Evolutionary conservation across 2,888 invertebrate genomes (phyloP).

Genomic region (Diarsia dahlii): DNA sequence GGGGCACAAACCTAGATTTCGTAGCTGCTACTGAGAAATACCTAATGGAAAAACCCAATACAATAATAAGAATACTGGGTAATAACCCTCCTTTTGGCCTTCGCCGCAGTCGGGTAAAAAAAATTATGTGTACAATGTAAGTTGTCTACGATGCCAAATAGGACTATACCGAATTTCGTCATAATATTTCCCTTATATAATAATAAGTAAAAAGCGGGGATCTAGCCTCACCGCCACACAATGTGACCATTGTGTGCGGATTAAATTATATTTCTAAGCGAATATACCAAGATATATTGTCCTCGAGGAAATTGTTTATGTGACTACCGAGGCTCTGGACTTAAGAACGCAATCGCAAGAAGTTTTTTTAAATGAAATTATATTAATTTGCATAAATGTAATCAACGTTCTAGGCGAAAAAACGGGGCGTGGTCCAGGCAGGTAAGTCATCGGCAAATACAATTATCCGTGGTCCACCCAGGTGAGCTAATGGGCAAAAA

Average conservation of each 20-base stretch:
- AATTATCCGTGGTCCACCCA: too few relatives aligned
- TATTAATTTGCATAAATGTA: neutral
- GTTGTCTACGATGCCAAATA: neutral
- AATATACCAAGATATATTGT: slow-evolving; percentile 79
- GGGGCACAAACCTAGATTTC: too few relatives aligned
- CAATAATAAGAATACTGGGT: too few relatives aligned
- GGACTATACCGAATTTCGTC: slow-evolving; percentile 42
- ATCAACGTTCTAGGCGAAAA: too few relatives aligned
- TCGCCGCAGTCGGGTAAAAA: too few relatives aligned
- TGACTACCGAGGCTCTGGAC: slow-evolving; percentile 62
- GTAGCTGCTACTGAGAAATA: too few relatives aligned
- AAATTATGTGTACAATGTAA: neutral
- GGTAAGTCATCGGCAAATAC: too few relatives aligned
- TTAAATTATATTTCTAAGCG: slow-evolving; percentile 88
- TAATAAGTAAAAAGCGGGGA: slow-evolving; percentile 66
- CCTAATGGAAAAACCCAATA: too few relatives aligned
- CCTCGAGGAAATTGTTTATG: slow-evolving; percentile 82
- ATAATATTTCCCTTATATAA: slow-evolving; percentile 51
- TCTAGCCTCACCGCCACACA: slow-evolving; percentile 69
- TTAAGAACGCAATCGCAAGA: slow-evolving; percentile 12
- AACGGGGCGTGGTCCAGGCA: too few relatives aligned
- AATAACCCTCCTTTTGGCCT: too few relatives aligned
- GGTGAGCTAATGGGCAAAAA: too few relatives aligned
- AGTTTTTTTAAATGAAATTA: neutral
- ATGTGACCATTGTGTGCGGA: slow-evolving; percentile 83